Conservation (phyloP, 1,140 invertebrate genomes). For the Cydia strobilella region DNA sequence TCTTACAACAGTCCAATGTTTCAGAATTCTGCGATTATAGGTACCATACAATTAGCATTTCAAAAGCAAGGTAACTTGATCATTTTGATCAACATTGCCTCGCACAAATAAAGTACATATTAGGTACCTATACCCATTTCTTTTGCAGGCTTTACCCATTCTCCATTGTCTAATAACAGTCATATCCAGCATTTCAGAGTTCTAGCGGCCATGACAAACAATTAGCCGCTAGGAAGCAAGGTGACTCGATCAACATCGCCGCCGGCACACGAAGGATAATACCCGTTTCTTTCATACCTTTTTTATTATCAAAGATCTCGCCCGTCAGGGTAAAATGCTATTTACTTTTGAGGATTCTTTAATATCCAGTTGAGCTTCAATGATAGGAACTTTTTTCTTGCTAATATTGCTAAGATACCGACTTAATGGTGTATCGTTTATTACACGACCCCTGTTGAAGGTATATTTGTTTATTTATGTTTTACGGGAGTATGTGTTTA, state of each 20-base stretch:
- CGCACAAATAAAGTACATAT: not conserved
- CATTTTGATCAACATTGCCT: no score
- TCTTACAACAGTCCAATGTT: no score
- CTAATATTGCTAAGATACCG: not conserved
- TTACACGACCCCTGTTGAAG: not conserved
- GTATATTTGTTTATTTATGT: not conserved
- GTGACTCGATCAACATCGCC: constrained; percentile 56
- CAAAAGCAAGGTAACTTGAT: no score
- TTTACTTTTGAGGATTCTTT: constrained; percentile 23
- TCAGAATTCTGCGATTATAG: no score
- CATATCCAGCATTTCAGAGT: not conserved
- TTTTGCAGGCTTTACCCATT: no score
- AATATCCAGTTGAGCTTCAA: constrained; percentile 17
- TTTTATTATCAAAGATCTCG: constrained; percentile 1
- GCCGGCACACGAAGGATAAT: constrained; percentile 42
- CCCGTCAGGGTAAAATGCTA: constrained; percentile 5
- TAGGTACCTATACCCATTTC: no score
- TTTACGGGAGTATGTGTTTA: not conserved
- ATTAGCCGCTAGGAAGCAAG: constrained; percentile 47
- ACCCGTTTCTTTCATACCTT: constrained; percentile 27
- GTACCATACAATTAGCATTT: no score
- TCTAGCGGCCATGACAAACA: constrained; percentile 39
- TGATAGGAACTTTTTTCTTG: not conserved
- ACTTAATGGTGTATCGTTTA: not conserved
- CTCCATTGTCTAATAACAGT: not conserved